Evolutionary conservation across 2,797 vertebrate species (phyloP), one percentile per base, ranked within the genome.

Genomic region (Lycodopsis pacificus): DNA sequence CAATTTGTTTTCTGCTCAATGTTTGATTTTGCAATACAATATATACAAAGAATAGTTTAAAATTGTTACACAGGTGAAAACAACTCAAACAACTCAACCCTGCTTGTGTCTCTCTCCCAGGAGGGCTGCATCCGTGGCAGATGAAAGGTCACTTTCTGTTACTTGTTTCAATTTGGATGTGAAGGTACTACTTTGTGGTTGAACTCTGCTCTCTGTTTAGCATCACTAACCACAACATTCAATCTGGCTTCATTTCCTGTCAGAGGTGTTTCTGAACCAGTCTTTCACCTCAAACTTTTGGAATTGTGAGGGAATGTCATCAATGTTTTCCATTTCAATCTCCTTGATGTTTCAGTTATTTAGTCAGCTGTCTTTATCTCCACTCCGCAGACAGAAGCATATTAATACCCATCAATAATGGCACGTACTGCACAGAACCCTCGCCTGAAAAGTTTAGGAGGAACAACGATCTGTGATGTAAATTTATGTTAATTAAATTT

Each of bases 401-500:
- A 87, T 84, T 66, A 87, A 81, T 77, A 70, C 53, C 78, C 79
- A 83, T 90, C 73, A 84, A 79, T 80, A 88, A 86, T 75, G 58
- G 79, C 73, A 73, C 77, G 84, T 75, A 64, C 71, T 48, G 82
- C 79, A 75, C 64, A 81, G 7, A 78, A 68, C 25, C 64, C 74
- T 76, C 22, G 57, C 48, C 57, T 27, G 27, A 58, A 90, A 83
- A 83, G 70, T 88, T 87, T 62, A 58, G 44, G 51, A 76, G 59
- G 40, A 85, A 82, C 79, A 80, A 79, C 77, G 87, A 86, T 91
- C 82, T 77, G 72, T 48, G 74, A 88, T 89, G 88, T 83, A 86
- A 89, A 91, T 91, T 79, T 89, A 92, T 90, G 88, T 63, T 73
- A 87, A 90, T 92, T 88, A 72, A 82, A 88, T 89, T 89, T 87